Conservation (phyloP, 2,888 invertebrate species). For the Hyposoter dolosus region DNA sequence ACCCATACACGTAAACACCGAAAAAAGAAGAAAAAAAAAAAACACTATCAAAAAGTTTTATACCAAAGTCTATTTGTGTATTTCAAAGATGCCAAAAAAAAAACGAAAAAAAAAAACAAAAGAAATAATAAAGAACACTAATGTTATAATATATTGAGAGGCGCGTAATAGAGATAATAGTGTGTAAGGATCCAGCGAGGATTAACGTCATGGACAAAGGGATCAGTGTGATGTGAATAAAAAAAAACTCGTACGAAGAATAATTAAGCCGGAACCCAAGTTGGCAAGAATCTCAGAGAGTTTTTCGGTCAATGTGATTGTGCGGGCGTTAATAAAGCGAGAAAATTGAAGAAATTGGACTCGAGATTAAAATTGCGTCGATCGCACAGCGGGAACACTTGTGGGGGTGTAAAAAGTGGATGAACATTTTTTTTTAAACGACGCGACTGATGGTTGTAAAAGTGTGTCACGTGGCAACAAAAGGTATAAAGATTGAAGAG, state of each 20-base stretch:
- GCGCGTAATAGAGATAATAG: slow-evolving; percentile 74
- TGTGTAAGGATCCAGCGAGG: slow-evolving; percentile 72
- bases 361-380: slow-evolving; percentile 25
- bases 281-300: not conserved
- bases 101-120: slow-evolving; percentile 77
- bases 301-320: not conserved
- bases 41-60: slow-evolving; percentile 86
- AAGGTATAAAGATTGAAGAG: slow-evolving; percentile 28
- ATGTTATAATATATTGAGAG: slow-evolving; percentile 80
- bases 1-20: slow-evolving; percentile 58
- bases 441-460: slow-evolving; percentile 30
- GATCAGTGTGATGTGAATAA: slow-evolving; percentile 34
- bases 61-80: slow-evolving; percentile 89
- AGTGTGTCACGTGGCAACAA: slow-evolving; percentile 52
- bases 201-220: slow-evolving; percentile 35
- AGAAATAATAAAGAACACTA: slow-evolving; percentile 79
- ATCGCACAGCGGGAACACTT: slow-evolving; percentile 6
- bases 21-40: slow-evolving; percentile 81
- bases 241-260: not conserved
- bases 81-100: slow-evolving; percentile 88
- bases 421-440: slow-evolving; percentile 2
- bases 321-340: not conserved
- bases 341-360: slow-evolving; percentile 1
- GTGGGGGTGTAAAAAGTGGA: not conserved
- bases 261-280: not conserved